Conservation (phyloP, 2,888 invertebrate genomes). For the Polyommatus iphigenia region DNA sequence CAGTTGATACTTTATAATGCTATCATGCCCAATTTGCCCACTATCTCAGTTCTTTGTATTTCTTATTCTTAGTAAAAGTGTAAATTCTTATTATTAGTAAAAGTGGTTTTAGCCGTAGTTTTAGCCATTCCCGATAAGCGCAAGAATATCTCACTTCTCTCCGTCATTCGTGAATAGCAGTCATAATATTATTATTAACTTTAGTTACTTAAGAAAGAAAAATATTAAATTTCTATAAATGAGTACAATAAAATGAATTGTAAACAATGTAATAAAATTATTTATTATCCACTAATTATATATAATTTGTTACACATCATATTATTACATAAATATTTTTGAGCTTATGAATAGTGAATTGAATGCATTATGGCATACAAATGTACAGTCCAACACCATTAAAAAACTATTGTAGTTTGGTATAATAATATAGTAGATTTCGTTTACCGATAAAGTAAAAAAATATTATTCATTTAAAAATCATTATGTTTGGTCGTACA, state of each 20-base stretch:
- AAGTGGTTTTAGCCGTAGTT: no score
- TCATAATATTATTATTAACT: no score
- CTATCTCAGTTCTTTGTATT: no score
- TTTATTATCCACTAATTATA: background rate
- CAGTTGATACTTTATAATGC: no score
- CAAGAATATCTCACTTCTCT: no score
- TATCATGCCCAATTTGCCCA: no score
- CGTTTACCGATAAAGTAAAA: background rate
- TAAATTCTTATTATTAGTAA: no score
- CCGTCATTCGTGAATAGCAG: no score
- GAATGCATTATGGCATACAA: background rate
- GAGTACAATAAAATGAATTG: background rate
- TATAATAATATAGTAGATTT: background rate
- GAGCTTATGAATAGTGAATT: background rate
- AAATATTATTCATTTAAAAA: background rate
- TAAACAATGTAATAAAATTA: background rate
- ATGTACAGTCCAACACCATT: background rate
- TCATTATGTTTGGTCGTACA: background rate
- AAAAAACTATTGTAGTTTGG: background rate
- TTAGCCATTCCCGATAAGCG: no score
- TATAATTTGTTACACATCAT: background rate
- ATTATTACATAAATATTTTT: background rate
- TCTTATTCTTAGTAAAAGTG: no score
- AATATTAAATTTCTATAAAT: background rate
- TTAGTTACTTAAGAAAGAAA: no score